A percentile compares a stretch with the other conserved stretches of the same genome.
Evolutionary conservation across 2,113 vertebrate genomes (phyloP).

Genomic region (Oriolus oriolus): DNA sequence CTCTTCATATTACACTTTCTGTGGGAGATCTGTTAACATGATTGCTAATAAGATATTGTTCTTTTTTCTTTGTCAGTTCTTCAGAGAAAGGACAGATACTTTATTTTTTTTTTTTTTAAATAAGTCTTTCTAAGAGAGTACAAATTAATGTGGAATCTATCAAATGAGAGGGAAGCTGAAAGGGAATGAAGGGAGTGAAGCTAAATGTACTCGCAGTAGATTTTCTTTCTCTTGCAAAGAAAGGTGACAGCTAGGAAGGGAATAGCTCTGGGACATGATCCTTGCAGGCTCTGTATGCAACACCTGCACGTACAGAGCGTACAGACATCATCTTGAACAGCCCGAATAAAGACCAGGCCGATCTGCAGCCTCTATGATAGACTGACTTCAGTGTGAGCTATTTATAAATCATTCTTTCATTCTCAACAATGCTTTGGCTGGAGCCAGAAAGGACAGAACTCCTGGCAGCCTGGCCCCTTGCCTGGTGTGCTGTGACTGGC

Average conservation of each 20-base stretch:
- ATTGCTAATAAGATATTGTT: slow-evolving; percentile 30
- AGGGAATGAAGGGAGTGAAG: not conserved
- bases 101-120: not conserved
- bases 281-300: slow-evolving; percentile 14
- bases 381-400: slow-evolving; percentile 22
- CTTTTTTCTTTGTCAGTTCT: not conserved
- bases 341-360: slow-evolving; percentile 36
- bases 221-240: slow-evolving; percentile 20
- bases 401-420: slow-evolving; percentile 52
- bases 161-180: not conserved
- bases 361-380: slow-evolving; percentile 41
- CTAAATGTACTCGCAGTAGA: not conserved
- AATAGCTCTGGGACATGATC: slow-evolving; percentile 41
- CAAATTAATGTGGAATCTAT: not conserved
- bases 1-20: not conserved
- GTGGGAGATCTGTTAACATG: not conserved
- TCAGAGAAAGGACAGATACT: not conserved
- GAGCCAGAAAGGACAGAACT: slow-evolving; percentile 44
- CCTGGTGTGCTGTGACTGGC: slow-evolving; percentile 55
- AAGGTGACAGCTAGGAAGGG: slow-evolving; percentile 20
- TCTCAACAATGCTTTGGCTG: slow-evolving; percentile 37
- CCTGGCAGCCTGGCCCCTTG: slow-evolving; percentile 33
- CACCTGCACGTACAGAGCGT: not conserved
- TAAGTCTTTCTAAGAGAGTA: not conserved
- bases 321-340: slow-evolving; percentile 35